Percentiles rank a stretch among this genome's conserved stretches.
These are phyloP conservation scores for Drosophila ananassae DNA, from an alignment of 1,140 invertebrate species.

Conservation along the genomic window DNA sequence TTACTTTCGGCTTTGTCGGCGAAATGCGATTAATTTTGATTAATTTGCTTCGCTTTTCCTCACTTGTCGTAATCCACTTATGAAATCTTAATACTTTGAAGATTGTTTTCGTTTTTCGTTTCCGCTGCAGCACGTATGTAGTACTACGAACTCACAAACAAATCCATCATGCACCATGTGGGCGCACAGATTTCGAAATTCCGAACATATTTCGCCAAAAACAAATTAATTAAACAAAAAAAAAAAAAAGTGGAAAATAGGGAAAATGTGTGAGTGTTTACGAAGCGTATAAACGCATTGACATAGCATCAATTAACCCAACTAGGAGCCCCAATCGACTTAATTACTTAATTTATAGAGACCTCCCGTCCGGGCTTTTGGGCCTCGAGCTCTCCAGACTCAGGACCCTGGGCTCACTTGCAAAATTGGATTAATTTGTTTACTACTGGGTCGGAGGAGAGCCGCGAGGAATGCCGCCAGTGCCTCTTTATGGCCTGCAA, in stretches of 20 bases:
- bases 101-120: conserved; percentile 43
- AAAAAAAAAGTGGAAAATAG: conserved; percentile 1
- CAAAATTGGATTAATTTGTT: conserved; percentile 80
- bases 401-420: conserved; percentile 14
- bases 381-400: too few relatives aligned
- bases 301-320: conserved; percentile 71
- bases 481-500: conserved; percentile 37
- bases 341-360: conserved; percentile 81
- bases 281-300: conserved; percentile 72
- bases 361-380: neutral
- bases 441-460: conserved; percentile 40
- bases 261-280: conserved; percentile 36
- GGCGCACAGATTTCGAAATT: neutral
- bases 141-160: neutral
- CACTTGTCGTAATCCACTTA: conserved; percentile 49
- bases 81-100: conserved; percentile 47
- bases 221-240: conserved; percentile 38
- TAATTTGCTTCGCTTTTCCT: conserved; percentile 48
- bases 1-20: conserved; percentile 63
- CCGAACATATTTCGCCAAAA: conserved; percentile 5
- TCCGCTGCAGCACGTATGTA: neutral
- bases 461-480: conserved; percentile 20
- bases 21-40: conserved; percentile 77
- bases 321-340: conserved; percentile 48
- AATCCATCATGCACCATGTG: conserved; percentile 59